Base-by-base conservation (phyloP, 1,140 invertebrate species). In the Thaumetopoea pityocampa region DNA sequence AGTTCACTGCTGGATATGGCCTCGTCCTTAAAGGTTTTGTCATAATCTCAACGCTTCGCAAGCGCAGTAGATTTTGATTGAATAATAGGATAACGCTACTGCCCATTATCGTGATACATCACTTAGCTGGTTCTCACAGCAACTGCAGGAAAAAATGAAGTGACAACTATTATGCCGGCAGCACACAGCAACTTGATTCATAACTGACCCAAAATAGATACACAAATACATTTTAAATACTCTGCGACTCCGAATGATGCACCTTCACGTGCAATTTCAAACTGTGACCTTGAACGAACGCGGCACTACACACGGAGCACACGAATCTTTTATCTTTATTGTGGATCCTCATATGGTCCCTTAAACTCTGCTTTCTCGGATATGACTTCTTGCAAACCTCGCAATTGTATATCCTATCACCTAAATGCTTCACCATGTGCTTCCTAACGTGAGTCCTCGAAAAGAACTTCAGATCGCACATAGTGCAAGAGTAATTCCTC, bases 331-430 rank as follows among this genome's bases (percentile, higher is more conserved):
- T 80, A 22, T 77, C 74, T 17, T 66, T 59, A 37, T 44, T 72
- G 28, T 84, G 80, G 37, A 90, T 88, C 37, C 87, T 84, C 44
- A 87, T 73, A 52, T 89, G 88, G n/a, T 87, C 85, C 20, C 80
- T 81, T 14, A 89, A 66, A 5, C 87, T 87, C 19, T 87, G 87
- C 36, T 87, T 87, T 17, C 86, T 80, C 0, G 86, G 89, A 59
- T 87, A 91, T 49, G 73, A 85, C 44, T 89, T 89, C 19, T 88
- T 87, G 58, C 93, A 95, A 7, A 89, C 78, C 0, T 87, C 86
- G 53, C 87, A 88, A 44, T 91, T 88, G 57, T 93, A 90, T 2
- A 92, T 91, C 38, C 90, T 90, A 45, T 92, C 90, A 0, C 93
- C 91, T 0, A 89, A 90, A 63, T 90, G 89, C 15, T 70, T 81